Evolutionary conservation across 2,888 invertebrate species (phyloP).

Genomic region (Hydroisotoma schaefferi): DNA sequence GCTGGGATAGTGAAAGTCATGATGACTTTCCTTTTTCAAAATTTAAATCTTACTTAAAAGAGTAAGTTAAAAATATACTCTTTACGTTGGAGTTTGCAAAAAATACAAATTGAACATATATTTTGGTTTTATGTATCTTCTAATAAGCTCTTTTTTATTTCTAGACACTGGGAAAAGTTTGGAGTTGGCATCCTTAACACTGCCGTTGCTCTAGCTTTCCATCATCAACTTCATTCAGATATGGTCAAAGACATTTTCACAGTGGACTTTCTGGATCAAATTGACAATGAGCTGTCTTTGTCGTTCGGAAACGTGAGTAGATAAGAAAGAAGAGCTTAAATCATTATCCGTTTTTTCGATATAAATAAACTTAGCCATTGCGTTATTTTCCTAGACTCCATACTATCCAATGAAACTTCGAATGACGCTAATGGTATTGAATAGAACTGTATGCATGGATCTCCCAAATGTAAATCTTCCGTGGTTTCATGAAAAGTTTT

Average conservation of each 20-base stretch:
- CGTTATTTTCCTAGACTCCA: constrained; percentile 52
- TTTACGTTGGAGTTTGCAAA: not conserved
- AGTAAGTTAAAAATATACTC: constrained; percentile 51
- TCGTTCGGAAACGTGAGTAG: constrained; percentile 5
- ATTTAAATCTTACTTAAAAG: constrained; percentile 54
- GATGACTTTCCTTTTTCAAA: constrained; percentile 50
- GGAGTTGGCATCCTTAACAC: constrained; percentile 58
- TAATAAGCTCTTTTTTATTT: not conserved
- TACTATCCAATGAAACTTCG: constrained; percentile 58
- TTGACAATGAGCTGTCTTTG: constrained; percentile 59
- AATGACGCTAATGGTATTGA: constrained; percentile 61
- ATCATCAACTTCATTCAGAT: constrained; percentile 56
- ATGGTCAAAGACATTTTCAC: constrained; percentile 60
- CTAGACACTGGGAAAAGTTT: constrained; percentile 59
- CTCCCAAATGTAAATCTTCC: constrained; percentile 62
- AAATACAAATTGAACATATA: constrained; percentile 7
- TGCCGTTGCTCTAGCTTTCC: constrained; percentile 58
- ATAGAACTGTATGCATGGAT: constrained; percentile 63
- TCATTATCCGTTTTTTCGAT: not conserved
- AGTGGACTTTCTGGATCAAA: constrained; percentile 59
- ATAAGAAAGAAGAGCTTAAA: not conserved
- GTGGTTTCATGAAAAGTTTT: constrained; percentile 65
- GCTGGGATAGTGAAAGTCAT: constrained; percentile 48
- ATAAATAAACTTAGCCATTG: constrained; percentile 10
- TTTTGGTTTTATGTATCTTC: constrained; percentile 8